Base-by-base conservation (phyloP, 2,797 vertebrate genomes). In the Danio tinwini region DNA sequence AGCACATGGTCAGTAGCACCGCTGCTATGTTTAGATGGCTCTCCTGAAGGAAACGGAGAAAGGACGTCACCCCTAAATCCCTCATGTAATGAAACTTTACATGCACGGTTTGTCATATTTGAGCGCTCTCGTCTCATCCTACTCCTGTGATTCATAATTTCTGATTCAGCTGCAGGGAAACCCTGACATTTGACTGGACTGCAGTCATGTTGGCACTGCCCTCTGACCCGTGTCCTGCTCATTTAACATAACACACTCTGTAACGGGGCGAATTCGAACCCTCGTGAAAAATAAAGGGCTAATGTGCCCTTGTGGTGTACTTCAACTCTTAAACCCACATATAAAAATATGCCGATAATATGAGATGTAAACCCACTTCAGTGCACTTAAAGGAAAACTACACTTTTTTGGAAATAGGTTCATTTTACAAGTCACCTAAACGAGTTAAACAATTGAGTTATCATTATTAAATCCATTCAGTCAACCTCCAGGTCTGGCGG, bases 1-100 rank as follows among this genome's bases (percentile, higher is more conserved):
- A 72, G 74, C 80, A 81, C 52, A 61, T 58, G 55, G 68, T 70
- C 56, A 74, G 58, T 58, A 69, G 21, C 49, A 50, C 49, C 13
- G 37, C 45, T 59, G 68, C 70, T 44, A 77, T 59, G 50, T 78
- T 78, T 74, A 70, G 70, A 70, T 42, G 17, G 11, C 42, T 59
- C 56, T 74, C 50, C 42, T 39, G 21, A 68, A 11, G 52, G 39
- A 47, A 64, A 37, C 55, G 72, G 29, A 44, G 45, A 4, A 74
- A 75, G 59, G 58, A 52, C 58, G 5, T 75, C 61, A 63, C 69
- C 69, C 50, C 37, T 12, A 13, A 17, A 55, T 14, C 37, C 45
- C 73, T 62, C 37, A 7, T 64, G 47, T 53, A 39, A 47, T 44
- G 17, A 62, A 50, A 19, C 42, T 62, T 74, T 6, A 37, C 59